phyloP scores from a whole-genome alignment of 1,140 invertebrate genomes.

The Zaprionus africanus region DNA sequence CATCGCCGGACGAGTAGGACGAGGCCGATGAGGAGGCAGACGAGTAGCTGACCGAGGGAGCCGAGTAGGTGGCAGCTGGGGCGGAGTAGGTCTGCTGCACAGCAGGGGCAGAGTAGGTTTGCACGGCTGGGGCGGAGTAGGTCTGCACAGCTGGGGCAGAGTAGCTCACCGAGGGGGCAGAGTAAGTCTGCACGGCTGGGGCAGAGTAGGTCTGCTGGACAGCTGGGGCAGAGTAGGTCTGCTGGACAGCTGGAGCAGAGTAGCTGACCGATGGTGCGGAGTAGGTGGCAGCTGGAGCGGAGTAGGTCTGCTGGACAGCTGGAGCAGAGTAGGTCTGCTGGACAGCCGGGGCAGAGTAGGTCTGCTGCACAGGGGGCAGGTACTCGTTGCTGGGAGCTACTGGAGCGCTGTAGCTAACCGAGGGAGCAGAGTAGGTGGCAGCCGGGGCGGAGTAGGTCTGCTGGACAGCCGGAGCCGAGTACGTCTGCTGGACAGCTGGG shows the following conservation, averaged over 20 bases:
- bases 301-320: constrained; percentile 45
- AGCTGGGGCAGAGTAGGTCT: constrained; percentile 48
- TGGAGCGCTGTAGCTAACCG: constrained; percentile 51
- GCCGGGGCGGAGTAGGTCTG: constrained; percentile 36
- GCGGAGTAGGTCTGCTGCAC: constrained; percentile 40
- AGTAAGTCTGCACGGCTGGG: constrained; percentile 40
- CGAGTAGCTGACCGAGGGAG: constrained; percentile 19
- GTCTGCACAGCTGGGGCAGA: constrained; percentile 31
- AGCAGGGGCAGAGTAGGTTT: constrained; percentile 39
- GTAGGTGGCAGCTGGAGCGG: constrained; percentile 45
- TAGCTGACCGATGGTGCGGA: constrained; percentile 47
- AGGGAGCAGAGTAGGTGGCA: constrained; percentile 39
- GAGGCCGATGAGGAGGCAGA: constrained; percentile 36
- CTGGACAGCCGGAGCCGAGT: constrained; percentile 34
- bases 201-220: too few species aligned
- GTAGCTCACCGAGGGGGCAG: constrained; percentile 38
- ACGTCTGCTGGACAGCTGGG: constrained; percentile 36
- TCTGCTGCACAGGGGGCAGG: constrained; percentile 59
- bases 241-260: constrained; percentile 53
- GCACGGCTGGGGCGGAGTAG: constrained; percentile 27
- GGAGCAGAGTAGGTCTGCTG: constrained; percentile 37
- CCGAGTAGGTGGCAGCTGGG: constrained; percentile 44
- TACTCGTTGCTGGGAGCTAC: constrained; percentile 63
- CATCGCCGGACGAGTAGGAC: constrained; percentile 54
- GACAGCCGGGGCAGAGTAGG: constrained; percentile 26